Percentiles rank a stretch among this genome's conserved stretches.
Conservation (phyloP, 2,113 vertebrate species). For the Gymnocephalus cernua region DNA sequence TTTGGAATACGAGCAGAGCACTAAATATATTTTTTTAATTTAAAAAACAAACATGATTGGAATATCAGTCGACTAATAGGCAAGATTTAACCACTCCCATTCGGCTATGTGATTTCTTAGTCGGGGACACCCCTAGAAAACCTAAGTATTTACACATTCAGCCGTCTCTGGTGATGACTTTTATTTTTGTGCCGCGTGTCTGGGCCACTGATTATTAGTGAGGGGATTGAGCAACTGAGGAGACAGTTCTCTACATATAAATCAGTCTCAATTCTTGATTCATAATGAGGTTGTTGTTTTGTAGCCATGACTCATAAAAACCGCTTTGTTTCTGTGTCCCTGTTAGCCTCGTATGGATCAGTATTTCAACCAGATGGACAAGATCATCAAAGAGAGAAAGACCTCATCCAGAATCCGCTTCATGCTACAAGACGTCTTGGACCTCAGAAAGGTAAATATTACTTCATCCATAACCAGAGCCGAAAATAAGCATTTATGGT, state of each 20-base stretch:
- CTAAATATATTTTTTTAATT: too few species aligned
- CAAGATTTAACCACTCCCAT: too few species aligned
- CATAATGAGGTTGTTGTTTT: not conserved
- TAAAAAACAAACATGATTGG: too few species aligned
- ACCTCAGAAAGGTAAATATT: constrained; percentile 89
- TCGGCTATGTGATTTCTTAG: too few species aligned
- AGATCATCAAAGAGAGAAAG: constrained; percentile 97
- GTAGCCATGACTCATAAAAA: not conserved
- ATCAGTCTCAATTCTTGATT: not conserved
- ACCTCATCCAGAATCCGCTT: constrained; percentile 97
- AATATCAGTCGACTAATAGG: too few species aligned
- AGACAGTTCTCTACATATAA: not conserved
- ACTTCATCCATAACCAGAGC: not conserved
- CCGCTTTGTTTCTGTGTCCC: not conserved
- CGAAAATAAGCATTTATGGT: not conserved
- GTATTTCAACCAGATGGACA: constrained; percentile 98
- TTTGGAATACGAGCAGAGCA: too few species aligned
- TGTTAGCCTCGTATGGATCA: constrained; percentile 96
- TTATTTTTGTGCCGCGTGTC: constrained; percentile 56
- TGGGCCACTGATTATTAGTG: constrained; percentile 58
- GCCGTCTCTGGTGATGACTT: constrained; percentile 32
- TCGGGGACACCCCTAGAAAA: too few species aligned
- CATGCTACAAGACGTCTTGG: constrained; percentile 96
- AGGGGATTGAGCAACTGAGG: constrained; percentile 55
- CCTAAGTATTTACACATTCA: not conserved